Evolutionary conservation across 2,888 invertebrate species (phyloP).

Genomic region (Periphyllus acericola): DNA sequence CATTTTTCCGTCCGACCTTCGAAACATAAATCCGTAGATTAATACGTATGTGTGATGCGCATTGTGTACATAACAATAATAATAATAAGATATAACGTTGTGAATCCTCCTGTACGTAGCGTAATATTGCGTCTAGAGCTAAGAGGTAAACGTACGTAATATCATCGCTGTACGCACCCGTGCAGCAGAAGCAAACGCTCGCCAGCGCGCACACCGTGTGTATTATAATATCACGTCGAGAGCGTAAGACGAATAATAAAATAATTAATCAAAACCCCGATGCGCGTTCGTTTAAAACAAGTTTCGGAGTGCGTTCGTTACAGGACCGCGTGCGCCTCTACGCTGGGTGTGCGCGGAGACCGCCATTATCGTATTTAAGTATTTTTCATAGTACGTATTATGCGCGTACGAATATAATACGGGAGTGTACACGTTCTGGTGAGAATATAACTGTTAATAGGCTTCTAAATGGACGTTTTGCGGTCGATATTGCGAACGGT

Average conservation of each 20-base stretch:
- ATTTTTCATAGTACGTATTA: background rate
- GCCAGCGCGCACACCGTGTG: background rate
- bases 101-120: background rate
- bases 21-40: background rate
- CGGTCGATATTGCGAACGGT: background rate
- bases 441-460: background rate
- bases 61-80: background rate
- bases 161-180: background rate
- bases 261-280: constrained; percentile 37
- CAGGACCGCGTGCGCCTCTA: background rate
- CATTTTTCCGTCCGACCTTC: background rate
- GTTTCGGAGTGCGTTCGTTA: constrained; percentile 10
- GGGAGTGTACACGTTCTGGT: background rate
- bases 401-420: background rate
- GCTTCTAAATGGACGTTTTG: background rate
- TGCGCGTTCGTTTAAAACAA: constrained; percentile 21
- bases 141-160: background rate
- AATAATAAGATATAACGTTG: background rate
- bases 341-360: too few species aligned
- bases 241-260: constrained; percentile 10
- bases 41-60: background rate
- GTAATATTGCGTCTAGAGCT: too few species aligned
- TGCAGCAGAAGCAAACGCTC: background rate
- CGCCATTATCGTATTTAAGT: background rate
- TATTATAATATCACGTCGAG: background rate